Evolutionary conservation across 2,797 vertebrate genomes (phyloP), one percentile per base, ranked within the genome.

Genomic region (Danio albolineatus): DNA sequence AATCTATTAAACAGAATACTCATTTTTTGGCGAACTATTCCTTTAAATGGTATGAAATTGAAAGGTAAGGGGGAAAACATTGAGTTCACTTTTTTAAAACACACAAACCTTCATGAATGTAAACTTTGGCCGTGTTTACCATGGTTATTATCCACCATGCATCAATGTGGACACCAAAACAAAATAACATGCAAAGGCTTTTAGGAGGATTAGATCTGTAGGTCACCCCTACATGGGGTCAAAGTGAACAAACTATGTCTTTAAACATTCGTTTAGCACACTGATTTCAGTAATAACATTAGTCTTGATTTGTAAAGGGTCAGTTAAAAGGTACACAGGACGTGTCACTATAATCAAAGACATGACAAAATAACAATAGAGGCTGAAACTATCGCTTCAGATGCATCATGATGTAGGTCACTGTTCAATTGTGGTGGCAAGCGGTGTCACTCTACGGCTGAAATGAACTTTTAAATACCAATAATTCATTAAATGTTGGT

Each of bases 261-360:
- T 28, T 46, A 66, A 43, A 13, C 7, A 43, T 70, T 16, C 59
- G 43, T 14, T 38, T 17, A 17, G 6, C 16, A 39, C 21, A 69
- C 17, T 69, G 16, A 53, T 75, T 53, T 75, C 12, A 10, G n/a
- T 49, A 5, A 61, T 16, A 10, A 14, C 14, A 4, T 41, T 61
- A 17, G 19, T 71, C 38, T 17, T 70, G 44, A 17, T 43, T 60
- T 17, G 38, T 16, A 51, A 28, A 2, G 2, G 19, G 10, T 16
- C 65, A 48, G 12, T 49, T 21, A 16, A 48, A 41, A 78, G 78
- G 81, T 88, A 92, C 88, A 86, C 85, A 90, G 86, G 28, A 28
- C 28, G 28, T 84, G 85, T 84, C 82, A 90, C 88, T 69, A 80
- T 83, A 83, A 88, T 66, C 76, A 82, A 76, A 80, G 77, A 83